phyloP scores from a whole-genome alignment of 1,140 invertebrate species.

The Eciton burchellii region DNA sequence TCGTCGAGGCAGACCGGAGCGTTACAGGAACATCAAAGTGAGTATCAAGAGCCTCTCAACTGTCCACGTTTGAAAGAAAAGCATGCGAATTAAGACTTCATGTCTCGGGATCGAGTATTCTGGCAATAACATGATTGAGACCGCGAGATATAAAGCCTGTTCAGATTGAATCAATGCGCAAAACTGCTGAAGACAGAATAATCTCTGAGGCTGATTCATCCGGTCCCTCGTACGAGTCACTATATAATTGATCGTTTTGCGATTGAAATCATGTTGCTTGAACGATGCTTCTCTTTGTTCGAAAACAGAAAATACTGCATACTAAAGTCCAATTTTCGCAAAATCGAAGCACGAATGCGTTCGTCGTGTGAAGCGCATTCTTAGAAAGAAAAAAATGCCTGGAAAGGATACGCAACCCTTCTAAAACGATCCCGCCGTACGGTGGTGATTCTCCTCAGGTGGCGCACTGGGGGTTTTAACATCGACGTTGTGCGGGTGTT shows the following conservation, averaged over 20 bases:
- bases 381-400: too few species aligned
- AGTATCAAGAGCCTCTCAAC: conserved; percentile 6
- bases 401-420: conserved; percentile 61
- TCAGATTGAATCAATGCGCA: neutral
- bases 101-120: neutral
- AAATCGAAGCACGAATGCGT: neutral
- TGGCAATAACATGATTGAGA: neutral
- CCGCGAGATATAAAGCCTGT: neutral
- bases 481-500: conserved; percentile 85
- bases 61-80: neutral
- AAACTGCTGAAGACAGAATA: neutral
- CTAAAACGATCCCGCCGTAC: conserved; percentile 78
- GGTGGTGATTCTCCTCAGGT: conserved; percentile 84
- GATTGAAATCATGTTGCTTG: neutral
- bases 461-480: conserved; percentile 85
- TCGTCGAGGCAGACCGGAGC: conserved; percentile 89
- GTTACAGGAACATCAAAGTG: conserved; percentile 87
- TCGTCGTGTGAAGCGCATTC: neutral
- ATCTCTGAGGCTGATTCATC: neutral
- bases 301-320: neutral
- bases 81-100: neutral
- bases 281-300: neutral
- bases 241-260: neutral
- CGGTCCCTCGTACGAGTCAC: neutral
- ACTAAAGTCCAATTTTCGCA: neutral